Conservation (phyloP, 1,140 invertebrate genomes). For the Acromyrmex charruanus region DNA sequence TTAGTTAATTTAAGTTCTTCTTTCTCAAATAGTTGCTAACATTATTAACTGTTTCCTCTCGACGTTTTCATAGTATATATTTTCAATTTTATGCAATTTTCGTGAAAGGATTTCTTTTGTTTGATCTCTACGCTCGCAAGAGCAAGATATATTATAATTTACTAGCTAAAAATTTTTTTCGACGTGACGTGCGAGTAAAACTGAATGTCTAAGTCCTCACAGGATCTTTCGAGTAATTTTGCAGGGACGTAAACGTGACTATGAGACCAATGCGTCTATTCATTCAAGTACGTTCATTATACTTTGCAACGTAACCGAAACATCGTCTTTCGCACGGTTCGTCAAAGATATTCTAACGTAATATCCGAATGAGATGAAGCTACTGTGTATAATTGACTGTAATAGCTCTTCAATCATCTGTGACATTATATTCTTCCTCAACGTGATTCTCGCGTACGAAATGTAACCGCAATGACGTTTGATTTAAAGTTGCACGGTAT, state of each 20-base stretch:
- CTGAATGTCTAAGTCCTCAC: conserved; percentile 16
- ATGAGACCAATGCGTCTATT: conserved; percentile 27
- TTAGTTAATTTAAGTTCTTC: not conserved
- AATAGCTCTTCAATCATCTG: conserved; percentile 39
- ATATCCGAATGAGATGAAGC: conserved; percentile 14
- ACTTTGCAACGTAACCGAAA: conserved; percentile 39
- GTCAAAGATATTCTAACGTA: not conserved
- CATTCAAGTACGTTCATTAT: conserved; percentile 33
- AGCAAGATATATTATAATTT: conserved; percentile 22
- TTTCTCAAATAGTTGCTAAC: conserved; percentile 7
- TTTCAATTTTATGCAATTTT: not conserved
- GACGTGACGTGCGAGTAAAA: conserved; percentile 34
- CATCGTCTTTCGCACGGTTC: not conserved
- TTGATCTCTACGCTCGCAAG: not conserved
- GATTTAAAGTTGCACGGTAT: not conserved
- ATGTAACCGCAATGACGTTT: not conserved
- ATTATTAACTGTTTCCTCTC: not conserved
- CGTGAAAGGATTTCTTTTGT: not conserved
- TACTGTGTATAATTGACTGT: conserved; percentile 40
- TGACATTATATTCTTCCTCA: not conserved
- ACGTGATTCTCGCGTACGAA: not conserved
- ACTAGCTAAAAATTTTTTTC: conserved; percentile 32
- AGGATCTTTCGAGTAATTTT: conserved; percentile 29
- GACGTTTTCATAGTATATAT: not conserved
- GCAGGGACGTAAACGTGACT: conserved; percentile 42